A percentile compares a stretch with the other conserved stretches of the same genome.
phyloP scores from a whole-genome alignment of 2,113 vertebrate species.

The Siniperca chuatsi region DNA sequence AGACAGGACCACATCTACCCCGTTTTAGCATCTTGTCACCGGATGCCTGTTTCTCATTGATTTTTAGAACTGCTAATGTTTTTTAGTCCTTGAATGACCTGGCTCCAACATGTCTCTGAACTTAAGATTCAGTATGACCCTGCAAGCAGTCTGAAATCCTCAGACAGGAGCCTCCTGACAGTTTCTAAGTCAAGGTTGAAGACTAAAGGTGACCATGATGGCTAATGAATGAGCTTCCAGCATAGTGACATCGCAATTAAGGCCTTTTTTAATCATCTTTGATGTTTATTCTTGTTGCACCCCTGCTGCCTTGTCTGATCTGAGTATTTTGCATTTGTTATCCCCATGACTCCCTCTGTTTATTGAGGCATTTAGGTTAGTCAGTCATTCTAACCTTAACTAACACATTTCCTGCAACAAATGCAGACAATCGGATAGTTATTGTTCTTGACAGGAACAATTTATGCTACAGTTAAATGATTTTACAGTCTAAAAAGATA shows the following conservation, averaged over 20 bases:
- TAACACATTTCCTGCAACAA: constrained; percentile 54
- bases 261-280: constrained; percentile 16
- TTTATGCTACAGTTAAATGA: constrained; percentile 51
- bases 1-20: neutral
- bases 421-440: constrained; percentile 33
- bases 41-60: constrained; percentile 35
- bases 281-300: constrained; percentile 44
- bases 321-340: constrained; percentile 34
- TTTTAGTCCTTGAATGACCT: constrained; percentile 31
- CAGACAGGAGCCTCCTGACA: constrained; percentile 31
- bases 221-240: constrained; percentile 32
- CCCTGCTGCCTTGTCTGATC: constrained; percentile 38
- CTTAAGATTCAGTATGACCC: constrained; percentile 11
- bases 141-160: constrained; percentile 14
- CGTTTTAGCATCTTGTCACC: constrained; percentile 21
- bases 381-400: constrained; percentile 59
- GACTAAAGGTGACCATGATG: constrained; percentile 36
- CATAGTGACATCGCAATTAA: constrained; percentile 20
- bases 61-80: constrained; percentile 36
- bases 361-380: constrained; percentile 40
- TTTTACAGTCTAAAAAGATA: constrained; percentile 34
- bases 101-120: constrained; percentile 19
- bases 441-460: constrained; percentile 42
- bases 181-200: constrained; percentile 51
- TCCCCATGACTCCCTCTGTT: constrained; percentile 35